Evolutionary conservation across 2,888 invertebrate genomes (phyloP).

Genomic region (Tuta absoluta): DNA sequence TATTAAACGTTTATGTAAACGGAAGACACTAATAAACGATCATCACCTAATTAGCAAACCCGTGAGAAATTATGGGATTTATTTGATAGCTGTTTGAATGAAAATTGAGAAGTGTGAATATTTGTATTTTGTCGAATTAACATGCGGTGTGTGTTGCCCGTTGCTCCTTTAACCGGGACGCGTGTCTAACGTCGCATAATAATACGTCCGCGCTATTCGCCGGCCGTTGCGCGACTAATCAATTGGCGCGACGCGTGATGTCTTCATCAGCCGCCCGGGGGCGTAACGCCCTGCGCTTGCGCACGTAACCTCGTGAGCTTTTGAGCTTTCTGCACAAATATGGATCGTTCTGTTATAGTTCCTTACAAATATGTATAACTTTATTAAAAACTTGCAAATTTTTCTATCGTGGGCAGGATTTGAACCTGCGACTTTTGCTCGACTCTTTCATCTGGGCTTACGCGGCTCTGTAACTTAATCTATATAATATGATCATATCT

Average conservation of each 20-base stretch:
- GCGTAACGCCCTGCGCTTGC: constrained; percentile 73
- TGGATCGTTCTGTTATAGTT: constrained; percentile 33
- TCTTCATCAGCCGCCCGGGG: constrained; percentile 78
- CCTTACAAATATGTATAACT: neutral
- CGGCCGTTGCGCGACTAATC: constrained; percentile 78
- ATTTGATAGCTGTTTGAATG: neutral
- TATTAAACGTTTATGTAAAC: constrained; percentile 17
- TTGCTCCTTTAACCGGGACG: constrained; percentile 54
- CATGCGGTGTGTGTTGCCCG: constrained; percentile 7
- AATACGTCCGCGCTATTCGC: constrained; percentile 64
- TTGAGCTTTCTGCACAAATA: constrained; percentile 34
- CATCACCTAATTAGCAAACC: constrained; percentile 8
- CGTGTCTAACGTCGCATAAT: constrained; percentile 77
- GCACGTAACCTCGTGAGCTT: constrained; percentile 39
- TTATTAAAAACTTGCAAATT: too few relatives aligned
- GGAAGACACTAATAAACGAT: constrained; percentile 20
- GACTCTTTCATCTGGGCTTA: too few relatives aligned
- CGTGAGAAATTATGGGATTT: constrained; percentile 5
- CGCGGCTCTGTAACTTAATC: too few relatives aligned
- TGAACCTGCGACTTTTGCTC: too few relatives aligned
- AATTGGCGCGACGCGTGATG: constrained; percentile 78
- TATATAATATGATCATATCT: neutral
- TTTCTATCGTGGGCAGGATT: too few relatives aligned
- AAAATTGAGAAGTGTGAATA: constrained; percentile 8
- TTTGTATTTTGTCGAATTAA: constrained; percentile 20